Conservation (phyloP, 2,888 invertebrate species). For the Pterostichus niger region DNA sequence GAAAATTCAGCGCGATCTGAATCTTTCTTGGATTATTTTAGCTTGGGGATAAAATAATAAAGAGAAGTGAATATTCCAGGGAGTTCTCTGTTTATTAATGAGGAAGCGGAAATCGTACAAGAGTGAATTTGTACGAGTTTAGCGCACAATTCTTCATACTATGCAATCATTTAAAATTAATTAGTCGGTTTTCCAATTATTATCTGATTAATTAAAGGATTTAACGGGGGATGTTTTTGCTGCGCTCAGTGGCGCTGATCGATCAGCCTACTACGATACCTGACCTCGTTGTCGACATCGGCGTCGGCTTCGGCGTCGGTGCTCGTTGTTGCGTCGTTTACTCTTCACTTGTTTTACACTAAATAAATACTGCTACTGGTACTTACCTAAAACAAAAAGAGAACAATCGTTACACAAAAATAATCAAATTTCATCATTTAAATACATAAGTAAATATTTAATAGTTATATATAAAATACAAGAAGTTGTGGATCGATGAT, state of each 20-base stretch:
- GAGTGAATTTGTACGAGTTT: slow-evolving; percentile 19
- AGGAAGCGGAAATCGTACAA: background rate
- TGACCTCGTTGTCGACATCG: slow-evolving; percentile 40
- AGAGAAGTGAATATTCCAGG: background rate
- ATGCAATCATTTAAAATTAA: slow-evolving; percentile 44
- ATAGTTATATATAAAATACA: too few species aligned
- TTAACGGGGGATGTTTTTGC: slow-evolving; percentile 35
- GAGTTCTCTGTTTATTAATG: slow-evolving; percentile 12
- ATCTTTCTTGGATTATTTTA: too few species aligned
- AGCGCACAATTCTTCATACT: background rate
- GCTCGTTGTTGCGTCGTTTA: too few species aligned
- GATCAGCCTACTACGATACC: slow-evolving; percentile 32
- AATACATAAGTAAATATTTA: too few species aligned
- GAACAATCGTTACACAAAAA: slow-evolving; percentile 9
- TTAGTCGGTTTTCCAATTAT: slow-evolving; percentile 47
- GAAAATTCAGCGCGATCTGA: too few species aligned
- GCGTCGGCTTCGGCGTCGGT: background rate
- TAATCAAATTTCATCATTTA: too few species aligned
- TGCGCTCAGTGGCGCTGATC: background rate
- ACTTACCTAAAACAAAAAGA: slow-evolving; percentile 28
- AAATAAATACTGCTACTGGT: slow-evolving; percentile 33
- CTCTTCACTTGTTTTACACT: background rate
- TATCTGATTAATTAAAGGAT: slow-evolving; percentile 53
- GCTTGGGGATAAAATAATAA: background rate
- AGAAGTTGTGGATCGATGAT: too few species aligned